These are phyloP conservation scores for Syndactyla subalaris DNA, from an alignment of 2,797 vertebrate genomes.

Conservation along the genomic window DNA sequence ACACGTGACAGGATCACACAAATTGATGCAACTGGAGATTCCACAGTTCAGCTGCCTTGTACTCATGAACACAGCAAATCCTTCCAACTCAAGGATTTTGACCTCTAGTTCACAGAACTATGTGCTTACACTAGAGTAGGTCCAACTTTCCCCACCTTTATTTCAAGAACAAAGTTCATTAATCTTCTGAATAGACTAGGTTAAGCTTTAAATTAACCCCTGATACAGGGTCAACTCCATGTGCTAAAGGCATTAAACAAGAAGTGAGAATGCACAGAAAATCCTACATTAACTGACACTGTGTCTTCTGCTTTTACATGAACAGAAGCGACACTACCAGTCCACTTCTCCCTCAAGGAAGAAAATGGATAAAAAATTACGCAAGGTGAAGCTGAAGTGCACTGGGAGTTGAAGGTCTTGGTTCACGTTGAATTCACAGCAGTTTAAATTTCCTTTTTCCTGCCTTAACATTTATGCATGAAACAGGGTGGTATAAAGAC, in stretches of 20 bases:
- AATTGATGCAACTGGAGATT: background rate
- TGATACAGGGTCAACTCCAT: background rate
- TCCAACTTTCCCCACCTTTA: background rate
- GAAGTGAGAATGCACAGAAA: background rate
- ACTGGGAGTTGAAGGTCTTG: background rate
- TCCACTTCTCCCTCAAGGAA: background rate
- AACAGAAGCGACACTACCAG: background rate
- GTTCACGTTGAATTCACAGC: background rate
- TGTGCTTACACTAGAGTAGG: background rate
- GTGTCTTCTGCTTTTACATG: background rate
- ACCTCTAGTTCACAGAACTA: background rate
- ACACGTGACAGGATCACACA: background rate
- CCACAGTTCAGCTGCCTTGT: background rate
- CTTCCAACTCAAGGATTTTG: slow-evolving; percentile 14
- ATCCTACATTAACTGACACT: background rate
- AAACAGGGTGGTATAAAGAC: background rate
- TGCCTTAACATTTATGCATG: background rate
- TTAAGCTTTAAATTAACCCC: background rate
- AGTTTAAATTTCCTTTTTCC: background rate
- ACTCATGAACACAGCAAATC: background rate
- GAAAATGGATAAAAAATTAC: background rate
- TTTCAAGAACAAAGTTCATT: background rate
- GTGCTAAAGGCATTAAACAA: background rate
- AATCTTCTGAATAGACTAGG: background rate
- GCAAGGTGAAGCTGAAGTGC: background rate